Base-by-base conservation (phyloP, 2,888 invertebrate species). In the Kryphioiulus occultus region DNA sequence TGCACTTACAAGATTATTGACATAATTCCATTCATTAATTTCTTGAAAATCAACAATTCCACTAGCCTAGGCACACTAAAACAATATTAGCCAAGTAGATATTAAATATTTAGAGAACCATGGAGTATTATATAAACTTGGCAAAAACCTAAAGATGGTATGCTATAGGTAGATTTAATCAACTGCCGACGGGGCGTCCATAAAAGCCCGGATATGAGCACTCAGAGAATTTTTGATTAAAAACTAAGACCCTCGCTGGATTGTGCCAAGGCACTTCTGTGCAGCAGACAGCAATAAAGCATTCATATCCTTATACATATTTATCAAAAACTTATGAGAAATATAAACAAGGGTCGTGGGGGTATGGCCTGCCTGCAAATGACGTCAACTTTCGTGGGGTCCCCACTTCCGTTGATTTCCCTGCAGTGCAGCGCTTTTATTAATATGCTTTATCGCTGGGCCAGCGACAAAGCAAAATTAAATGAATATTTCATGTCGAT, bases 351-450 rank as follows among this genome's bases (percentile, higher is more conserved):
- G 26, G 30, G 30, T 15, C 26, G 68, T 35, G 35, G 22, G 22
- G 68, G 68, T 68, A 22, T 26, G 2, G 53, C 19, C 19, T 19
- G 19, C 0, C 53, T 17, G 5, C 53, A 78, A 78, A 78, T 78
- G 2, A n/a, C 17, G 59, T 59, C 22, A 22, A 59, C 19, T 59
- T 53, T n/a, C 22, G n/a, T 22, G 4, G 59, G 59, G 78, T 78
- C 78, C 78, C 78, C 10, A 9, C 30, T 5, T 30, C 78, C 10
- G 12, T 15, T 78, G 78, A 78, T 78, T 78, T 78, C 78, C 78
- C 78, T 78, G 78, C 78, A 78, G 78, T 78, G 78, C 30, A 78
- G 78, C 30, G 78, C 78, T 30, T 78, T 78, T 78, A 78, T 78
- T 78, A 78, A 78, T 78, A 78, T 30, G 26, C 78, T 26, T 26